Percentiles rank a stretch among this genome's conserved stretches.
Conservation (phyloP, 2,113 vertebrate species). For the Corynorhinus townsendii region DNA sequence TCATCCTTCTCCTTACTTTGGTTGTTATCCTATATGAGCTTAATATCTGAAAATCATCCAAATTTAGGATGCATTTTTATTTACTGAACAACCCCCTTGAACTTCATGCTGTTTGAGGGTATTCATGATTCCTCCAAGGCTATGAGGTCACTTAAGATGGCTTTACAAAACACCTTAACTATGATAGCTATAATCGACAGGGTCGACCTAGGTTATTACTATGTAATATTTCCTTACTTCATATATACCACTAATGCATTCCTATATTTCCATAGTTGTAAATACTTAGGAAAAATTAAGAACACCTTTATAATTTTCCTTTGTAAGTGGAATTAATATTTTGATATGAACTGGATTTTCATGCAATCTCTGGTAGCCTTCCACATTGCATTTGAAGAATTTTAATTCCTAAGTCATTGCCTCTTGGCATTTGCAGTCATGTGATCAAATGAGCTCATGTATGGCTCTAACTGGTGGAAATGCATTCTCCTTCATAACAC, state of each 20-base stretch:
- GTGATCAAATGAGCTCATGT: neutral
- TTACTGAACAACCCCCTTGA: neutral
- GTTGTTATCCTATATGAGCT: neutral
- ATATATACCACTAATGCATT: neutral
- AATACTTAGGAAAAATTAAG: neutral
- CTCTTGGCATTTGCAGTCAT: neutral
- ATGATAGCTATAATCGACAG: neutral
- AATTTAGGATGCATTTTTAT: neutral
- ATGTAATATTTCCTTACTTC: neutral
- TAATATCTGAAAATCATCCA: neutral
- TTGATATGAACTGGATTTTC: neutral
- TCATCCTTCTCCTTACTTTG: neutral
- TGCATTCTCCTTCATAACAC: neutral
- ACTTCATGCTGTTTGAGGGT: neutral
- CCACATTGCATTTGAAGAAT: slow-evolving; percentile 15
- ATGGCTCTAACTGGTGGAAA: neutral
- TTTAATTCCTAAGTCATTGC: neutral
- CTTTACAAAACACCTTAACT: neutral
- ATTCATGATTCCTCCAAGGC: neutral
- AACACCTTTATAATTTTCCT: neutral
- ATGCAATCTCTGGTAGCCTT: neutral
- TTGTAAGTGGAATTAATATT: neutral
- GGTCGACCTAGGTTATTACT: neutral
- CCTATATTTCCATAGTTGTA: neutral
- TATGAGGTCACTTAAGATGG: neutral